phyloP scores from a whole-genome alignment of 2,888 invertebrate species.

The Nasonia oneida region DNA sequence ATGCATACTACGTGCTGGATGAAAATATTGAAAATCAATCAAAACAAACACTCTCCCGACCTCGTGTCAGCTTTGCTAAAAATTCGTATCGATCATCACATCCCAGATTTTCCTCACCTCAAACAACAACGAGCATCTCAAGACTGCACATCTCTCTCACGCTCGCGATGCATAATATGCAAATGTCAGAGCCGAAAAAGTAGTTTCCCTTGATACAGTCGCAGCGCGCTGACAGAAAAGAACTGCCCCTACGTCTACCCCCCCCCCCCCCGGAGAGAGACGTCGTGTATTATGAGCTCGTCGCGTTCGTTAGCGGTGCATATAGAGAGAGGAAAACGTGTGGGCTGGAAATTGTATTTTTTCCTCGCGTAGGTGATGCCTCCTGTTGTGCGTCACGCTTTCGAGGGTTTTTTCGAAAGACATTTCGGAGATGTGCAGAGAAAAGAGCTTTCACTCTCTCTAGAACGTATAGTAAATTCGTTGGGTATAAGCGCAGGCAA shows the following conservation, averaged over 20 bases:
- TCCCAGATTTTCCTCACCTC: background rate
- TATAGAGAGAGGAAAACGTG: background rate
- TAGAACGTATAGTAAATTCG: background rate
- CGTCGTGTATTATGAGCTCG: background rate
- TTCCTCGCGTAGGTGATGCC: background rate
- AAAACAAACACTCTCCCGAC: background rate
- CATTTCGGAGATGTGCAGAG: background rate
- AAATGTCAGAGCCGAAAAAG: constrained; percentile 17
- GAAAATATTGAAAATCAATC: background rate
- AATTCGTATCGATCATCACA: background rate
- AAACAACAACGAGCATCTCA: background rate
- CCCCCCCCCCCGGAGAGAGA: background rate
- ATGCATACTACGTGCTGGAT: no score
- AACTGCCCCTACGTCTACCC: background rate
- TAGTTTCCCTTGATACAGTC: constrained; percentile 3
- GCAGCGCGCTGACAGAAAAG: background rate
- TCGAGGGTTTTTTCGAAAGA: background rate
- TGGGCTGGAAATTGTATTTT: background rate
- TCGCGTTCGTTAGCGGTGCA: background rate
- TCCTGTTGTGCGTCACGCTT: background rate
- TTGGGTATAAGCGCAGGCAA: background rate
- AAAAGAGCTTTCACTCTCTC: background rate
- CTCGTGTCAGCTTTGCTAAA: background rate
- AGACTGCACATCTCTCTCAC: background rate
- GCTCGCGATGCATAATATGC: background rate